Evolutionary conservation across 2,888 invertebrate species (phyloP).

Genomic region (Anthrax anthrax): DNA sequence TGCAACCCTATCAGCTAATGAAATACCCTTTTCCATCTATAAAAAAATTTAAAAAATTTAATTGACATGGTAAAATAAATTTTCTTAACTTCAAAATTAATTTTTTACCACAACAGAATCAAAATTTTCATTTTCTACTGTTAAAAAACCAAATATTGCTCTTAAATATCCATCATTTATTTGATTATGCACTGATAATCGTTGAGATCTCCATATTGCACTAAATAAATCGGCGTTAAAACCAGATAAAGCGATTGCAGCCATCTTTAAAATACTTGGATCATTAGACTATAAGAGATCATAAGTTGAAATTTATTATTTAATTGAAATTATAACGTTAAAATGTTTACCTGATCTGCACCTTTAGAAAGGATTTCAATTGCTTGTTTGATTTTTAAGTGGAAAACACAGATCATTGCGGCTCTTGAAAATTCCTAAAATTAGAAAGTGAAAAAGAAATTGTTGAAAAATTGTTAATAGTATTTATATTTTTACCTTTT

Average conservation of each 20-base stretch:
- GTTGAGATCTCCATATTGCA: slow-evolving; percentile 59
- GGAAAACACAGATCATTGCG: slow-evolving; percentile 83
- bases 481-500: slow-evolving; percentile 28
- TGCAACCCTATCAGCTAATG: slow-evolving; percentile 78
- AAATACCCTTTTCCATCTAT: slow-evolving; percentile 69
- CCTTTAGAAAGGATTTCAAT: slow-evolving; percentile 74
- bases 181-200: slow-evolving; percentile 55
- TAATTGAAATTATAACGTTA: background rate
- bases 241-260: slow-evolving; percentile 71
- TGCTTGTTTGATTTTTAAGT: slow-evolving; percentile 68
- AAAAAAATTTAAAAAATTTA: background rate
- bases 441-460: background rate
- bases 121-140: slow-evolving; percentile 61
- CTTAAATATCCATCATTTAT: slow-evolving; percentile 81
- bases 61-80: too few species aligned
- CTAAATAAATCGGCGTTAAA: slow-evolving; percentile 72
- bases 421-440: slow-evolving; percentile 57
- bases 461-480: background rate
- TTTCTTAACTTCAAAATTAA: too few species aligned
- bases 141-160: slow-evolving; percentile 81
- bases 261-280: slow-evolving; percentile 32
- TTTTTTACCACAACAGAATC: slow-evolving; percentile 56
- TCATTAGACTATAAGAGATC: slow-evolving; percentile 18
- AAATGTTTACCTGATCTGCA: slow-evolving; percentile 30
- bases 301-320: background rate